phyloP scores from a whole-genome alignment of 2,797 vertebrate species.

The Philypnodon macrostomus region DNA sequence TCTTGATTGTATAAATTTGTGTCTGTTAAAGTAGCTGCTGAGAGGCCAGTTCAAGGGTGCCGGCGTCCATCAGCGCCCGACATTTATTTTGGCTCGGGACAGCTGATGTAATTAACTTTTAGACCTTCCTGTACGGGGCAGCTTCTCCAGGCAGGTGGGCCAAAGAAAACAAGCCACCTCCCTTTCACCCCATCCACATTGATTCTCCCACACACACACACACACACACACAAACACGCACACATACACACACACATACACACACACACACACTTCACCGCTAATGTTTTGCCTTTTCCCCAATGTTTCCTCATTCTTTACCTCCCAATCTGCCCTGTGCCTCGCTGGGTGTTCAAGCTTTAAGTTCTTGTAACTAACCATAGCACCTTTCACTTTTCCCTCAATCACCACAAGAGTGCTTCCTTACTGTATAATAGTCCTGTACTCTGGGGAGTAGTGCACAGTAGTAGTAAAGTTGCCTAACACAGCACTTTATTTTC shows the following conservation, averaged over 20 bases:
- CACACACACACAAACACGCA: conserved; percentile 10
- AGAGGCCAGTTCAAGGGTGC: conserved; percentile 52
- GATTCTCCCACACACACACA: conserved; percentile 29
- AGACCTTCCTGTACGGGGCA: conserved; percentile 65
- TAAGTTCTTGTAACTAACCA: conserved; percentile 50
- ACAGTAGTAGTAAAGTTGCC: conserved; percentile 59
- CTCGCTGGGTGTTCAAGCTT: conserved; percentile 36
- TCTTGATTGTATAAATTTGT: conserved; percentile 30
- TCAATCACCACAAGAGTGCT: conserved; percentile 66
- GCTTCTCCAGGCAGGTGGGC: conserved; percentile 62
- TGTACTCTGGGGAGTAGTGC: conserved; percentile 57
- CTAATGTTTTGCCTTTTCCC: background rate
- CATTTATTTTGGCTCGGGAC: conserved; percentile 73
- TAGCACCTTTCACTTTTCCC: conserved; percentile 54
- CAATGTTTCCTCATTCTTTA: conserved; percentile 19
- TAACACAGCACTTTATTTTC: conserved; percentile 56
- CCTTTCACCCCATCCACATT: conserved; percentile 43
- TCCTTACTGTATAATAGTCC: conserved; percentile 69
- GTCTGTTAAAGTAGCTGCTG: conserved; percentile 43
- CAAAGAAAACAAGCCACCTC: conserved; percentile 68
- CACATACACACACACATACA: background rate
- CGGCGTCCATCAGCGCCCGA: conserved; percentile 58
- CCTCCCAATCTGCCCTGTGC: conserved; percentile 36
- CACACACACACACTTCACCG: conserved; percentile 13
- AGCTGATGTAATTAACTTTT: conserved; percentile 74